Conservation (phyloP, 1,140 invertebrate species). For the Maniola jurtina region DNA sequence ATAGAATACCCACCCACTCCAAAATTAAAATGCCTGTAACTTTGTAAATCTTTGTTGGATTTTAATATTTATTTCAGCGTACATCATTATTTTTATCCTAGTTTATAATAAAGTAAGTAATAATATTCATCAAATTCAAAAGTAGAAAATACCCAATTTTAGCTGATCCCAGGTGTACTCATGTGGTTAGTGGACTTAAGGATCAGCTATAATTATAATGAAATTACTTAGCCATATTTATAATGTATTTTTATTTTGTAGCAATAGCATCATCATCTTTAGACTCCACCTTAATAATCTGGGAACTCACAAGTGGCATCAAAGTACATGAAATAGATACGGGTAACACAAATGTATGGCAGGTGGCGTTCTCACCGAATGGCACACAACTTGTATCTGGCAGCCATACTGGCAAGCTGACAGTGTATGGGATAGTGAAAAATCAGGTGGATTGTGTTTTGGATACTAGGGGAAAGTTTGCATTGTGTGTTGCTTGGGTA, state of each 20-base stretch:
- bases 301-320: slow-evolving; percentile 93
- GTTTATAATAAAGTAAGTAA: too few species aligned
- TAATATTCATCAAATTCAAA: too few species aligned
- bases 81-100: too few species aligned
- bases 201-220: too few species aligned
- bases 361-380: slow-evolving; percentile 95
- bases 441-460: slow-evolving; percentile 91
- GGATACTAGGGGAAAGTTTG: slow-evolving; percentile 97
- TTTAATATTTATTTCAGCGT: too few species aligned
- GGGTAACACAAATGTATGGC: slow-evolving; percentile 95
- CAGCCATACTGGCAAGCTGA: slow-evolving; percentile 94
- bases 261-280: slow-evolving; percentile 95
- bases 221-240: background rate
- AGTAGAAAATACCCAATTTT: too few species aligned
- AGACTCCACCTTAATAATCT: slow-evolving; percentile 93
- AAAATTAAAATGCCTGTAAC: too few species aligned
- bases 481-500: slow-evolving; percentile 96
- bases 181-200: too few species aligned
- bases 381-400: slow-evolving; percentile 94
- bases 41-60: too few species aligned
- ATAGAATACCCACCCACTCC: too few species aligned
- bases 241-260: slow-evolving; percentile 64
- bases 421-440: slow-evolving; percentile 92
- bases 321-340: slow-evolving; percentile 92
- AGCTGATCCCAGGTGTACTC: too few species aligned